phyloP scores from a whole-genome alignment of 2,797 vertebrate genomes.

The Rhinatrema bivittatum region DNA sequence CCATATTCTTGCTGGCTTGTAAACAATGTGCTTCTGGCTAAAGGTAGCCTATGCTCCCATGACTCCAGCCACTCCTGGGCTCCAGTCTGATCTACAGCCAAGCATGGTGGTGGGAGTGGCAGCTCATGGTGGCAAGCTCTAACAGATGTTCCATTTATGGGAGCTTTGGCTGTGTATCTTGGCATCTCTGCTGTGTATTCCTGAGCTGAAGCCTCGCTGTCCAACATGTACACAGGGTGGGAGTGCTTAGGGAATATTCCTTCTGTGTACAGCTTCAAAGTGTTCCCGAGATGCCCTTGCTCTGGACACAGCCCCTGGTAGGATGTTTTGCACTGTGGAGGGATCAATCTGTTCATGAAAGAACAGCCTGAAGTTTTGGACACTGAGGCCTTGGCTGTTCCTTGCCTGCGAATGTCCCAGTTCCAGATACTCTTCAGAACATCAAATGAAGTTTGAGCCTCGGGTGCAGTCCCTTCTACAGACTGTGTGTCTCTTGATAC shows the following conservation, averaged over 20 bases:
- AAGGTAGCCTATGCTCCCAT: not conserved
- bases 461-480: not conserved
- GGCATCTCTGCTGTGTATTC: not conserved
- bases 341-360: not conserved
- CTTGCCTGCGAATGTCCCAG: constrained; percentile 5
- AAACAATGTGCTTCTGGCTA: not conserved
- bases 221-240: too few relatives aligned
- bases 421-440: constrained; percentile 41
- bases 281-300: not conserved
- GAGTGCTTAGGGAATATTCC: constrained; percentile 1
- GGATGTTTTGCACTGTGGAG: not conserved
- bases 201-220: too few relatives aligned
- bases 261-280: too few relatives aligned
- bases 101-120: not conserved
- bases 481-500: too few relatives aligned
- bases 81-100: not conserved
- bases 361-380: not conserved
- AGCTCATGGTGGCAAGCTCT: too few relatives aligned
- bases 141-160: too few relatives aligned
- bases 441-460: constrained; percentile 35
- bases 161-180: too few relatives aligned
- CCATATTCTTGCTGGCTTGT: not conserved
- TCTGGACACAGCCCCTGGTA: not conserved
- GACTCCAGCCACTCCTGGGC: not conserved
- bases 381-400: not conserved